A percentile compares a stretch with the other conserved stretches of the same genome.
Evolutionary conservation across 92 coral and sea anemone genomes (phyloP).

Genomic region (Hydrozoanthus gracilis): DNA sequence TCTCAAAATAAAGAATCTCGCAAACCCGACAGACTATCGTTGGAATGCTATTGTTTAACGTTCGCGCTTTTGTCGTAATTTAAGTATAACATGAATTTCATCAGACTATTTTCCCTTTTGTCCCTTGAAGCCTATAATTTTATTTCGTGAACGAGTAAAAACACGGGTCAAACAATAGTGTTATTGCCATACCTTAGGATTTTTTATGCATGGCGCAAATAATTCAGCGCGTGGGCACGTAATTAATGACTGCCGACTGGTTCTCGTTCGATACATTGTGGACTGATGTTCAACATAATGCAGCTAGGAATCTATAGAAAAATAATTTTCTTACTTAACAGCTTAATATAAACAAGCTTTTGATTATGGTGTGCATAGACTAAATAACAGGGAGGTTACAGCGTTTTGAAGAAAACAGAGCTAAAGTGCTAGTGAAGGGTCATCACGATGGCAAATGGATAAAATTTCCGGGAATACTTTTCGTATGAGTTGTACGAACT

Average conservation of each 20-base stretch:
- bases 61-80: background rate
- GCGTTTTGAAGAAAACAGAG: background rate
- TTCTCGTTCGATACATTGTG: background rate
- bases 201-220: background rate
- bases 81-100: background rate
- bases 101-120: background rate
- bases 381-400: background rate
- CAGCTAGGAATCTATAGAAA: background rate
- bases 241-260: background rate
- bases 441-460: background rate
- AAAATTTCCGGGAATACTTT: constrained; percentile 43
- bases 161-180: background rate
- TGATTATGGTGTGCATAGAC: background rate
- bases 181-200: background rate
- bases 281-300: background rate
- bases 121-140: background rate
- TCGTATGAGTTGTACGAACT: constrained; percentile 31
- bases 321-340: background rate
- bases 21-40: background rate
- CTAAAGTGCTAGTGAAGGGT: background rate
- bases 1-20: background rate
- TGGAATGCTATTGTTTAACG: constrained; percentile 12
- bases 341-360: background rate
- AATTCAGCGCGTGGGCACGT: constrained; percentile 24
- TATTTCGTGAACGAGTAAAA: background rate